phyloP scores from a whole-genome alignment of 1,140 invertebrate genomes.

The Drosophila littoralis region DNA sequence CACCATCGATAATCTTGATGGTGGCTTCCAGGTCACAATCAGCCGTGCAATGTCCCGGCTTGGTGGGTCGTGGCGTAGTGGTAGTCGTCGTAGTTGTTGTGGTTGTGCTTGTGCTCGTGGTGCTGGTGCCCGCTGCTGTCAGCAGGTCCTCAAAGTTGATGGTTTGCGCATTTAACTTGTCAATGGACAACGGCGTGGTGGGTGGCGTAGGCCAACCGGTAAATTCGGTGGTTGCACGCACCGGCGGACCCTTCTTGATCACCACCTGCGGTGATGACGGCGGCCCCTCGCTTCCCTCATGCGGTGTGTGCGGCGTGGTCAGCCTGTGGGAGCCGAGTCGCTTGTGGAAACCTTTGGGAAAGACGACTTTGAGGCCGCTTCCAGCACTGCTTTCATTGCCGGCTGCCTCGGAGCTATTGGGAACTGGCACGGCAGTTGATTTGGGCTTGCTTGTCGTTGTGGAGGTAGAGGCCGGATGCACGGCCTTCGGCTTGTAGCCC shows the following conservation, averaged over 20 bases:
- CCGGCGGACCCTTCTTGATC: constrained; percentile 92
- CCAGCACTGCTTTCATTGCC: constrained; percentile 47
- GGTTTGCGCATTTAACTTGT: constrained; percentile 90
- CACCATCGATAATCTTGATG: constrained; percentile 91
- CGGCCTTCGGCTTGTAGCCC: constrained; percentile 85
- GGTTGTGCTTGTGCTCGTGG: constrained; percentile 86
- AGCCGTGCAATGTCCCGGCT: constrained; percentile 90
- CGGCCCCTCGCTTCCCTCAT: constrained; percentile 60
- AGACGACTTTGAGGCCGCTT: constrained; percentile 89
- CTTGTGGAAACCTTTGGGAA: constrained; percentile 91
- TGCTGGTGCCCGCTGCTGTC: constrained; percentile 54
- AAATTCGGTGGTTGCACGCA: constrained; percentile 93
- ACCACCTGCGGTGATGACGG: constrained; percentile 86
- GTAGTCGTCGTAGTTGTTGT: constrained; percentile 92
- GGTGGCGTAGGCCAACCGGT: constrained; percentile 94
- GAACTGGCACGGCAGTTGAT: constrained; percentile 60
- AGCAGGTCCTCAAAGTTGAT: constrained; percentile 81
- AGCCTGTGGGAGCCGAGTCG: constrained; percentile 87
- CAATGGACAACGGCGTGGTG: constrained; percentile 93
- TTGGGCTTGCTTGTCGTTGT: constrained; percentile 51
- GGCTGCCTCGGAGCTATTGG: constrained; percentile 49
- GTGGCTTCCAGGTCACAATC: constrained; percentile 94
- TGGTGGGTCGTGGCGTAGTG: constrained; percentile 89
- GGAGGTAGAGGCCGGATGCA: constrained; percentile 60
- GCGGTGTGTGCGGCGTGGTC: constrained; percentile 85